phyloP scores from a whole-genome alignment of 2,113 vertebrate genomes.

The Struthidea cinerea region DNA sequence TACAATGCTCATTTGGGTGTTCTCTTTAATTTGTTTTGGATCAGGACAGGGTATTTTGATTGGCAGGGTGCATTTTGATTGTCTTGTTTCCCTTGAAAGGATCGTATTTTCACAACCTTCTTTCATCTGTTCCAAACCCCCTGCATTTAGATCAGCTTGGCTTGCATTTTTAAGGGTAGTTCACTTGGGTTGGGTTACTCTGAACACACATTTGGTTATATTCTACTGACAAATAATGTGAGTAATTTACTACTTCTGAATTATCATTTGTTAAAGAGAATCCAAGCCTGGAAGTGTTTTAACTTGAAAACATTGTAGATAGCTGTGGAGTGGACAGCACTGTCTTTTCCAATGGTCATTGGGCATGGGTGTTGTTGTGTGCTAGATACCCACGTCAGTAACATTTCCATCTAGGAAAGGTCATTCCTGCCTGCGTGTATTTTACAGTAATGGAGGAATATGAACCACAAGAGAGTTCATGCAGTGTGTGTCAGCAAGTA shows the following conservation, averaged over 20 bases:
- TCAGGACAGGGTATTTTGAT: background rate
- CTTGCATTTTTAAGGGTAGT: background rate
- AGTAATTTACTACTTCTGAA: background rate
- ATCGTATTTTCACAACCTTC: background rate
- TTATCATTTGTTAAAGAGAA: background rate
- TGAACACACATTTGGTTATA: background rate
- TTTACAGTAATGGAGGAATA: background rate
- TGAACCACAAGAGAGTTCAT: background rate
- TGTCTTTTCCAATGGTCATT: background rate
- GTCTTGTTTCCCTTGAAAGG: background rate
- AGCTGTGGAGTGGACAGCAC: background rate
- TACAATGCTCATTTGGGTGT: background rate
- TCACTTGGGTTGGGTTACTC: background rate
- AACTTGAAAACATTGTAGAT: background rate
- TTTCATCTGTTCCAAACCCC: background rate
- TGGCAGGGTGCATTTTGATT: conserved; percentile 7
- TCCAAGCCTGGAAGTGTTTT: background rate
- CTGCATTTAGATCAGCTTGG: conserved; percentile 1
- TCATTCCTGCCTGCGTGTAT: background rate
- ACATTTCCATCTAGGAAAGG: background rate
- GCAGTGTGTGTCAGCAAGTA: background rate
- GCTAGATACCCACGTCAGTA: background rate
- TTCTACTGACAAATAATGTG: background rate
- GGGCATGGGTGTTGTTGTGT: background rate
- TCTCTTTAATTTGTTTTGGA: background rate